phyloP scores from a whole-genome alignment of 2,797 vertebrate genomes.

The Melanotaenia boesemani region DNA sequence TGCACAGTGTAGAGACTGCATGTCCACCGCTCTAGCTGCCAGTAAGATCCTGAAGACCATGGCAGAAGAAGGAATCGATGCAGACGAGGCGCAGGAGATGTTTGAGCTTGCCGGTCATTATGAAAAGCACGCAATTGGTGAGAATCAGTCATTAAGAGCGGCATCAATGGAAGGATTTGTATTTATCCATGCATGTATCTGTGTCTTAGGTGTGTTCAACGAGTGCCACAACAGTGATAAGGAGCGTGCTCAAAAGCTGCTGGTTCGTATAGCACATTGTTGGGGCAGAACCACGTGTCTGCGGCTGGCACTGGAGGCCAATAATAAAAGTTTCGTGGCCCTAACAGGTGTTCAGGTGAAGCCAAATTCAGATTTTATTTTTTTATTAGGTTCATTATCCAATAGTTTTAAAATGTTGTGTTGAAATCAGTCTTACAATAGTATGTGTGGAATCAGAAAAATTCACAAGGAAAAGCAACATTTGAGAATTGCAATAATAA shows the following conservation, averaged over 20 bases:
- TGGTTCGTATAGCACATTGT: slow-evolving; percentile 87
- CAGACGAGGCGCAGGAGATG: slow-evolving; percentile 88
- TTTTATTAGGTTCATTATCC: too few relatives aligned
- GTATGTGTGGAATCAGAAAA: not conserved
- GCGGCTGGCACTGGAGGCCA: slow-evolving; percentile 90
- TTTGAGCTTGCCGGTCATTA: slow-evolving; percentile 84
- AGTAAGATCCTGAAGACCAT: slow-evolving; percentile 94
- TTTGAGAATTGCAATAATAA: too few relatives aligned
- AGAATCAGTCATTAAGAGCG: not conserved
- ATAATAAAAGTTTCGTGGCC: slow-evolving; percentile 92
- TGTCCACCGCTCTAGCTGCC: slow-evolving; percentile 89
- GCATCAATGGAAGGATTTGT: slow-evolving; percentile 26
- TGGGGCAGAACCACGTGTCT: slow-evolving; percentile 94
- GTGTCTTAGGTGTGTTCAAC: slow-evolving; percentile 88
- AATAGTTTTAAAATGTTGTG: too few relatives aligned
- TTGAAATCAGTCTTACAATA: not conserved
- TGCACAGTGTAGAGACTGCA: slow-evolving; percentile 90
- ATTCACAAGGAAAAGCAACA: not conserved
- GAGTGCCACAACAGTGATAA: slow-evolving; percentile 89
- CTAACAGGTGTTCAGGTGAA: slow-evolving; percentile 89
- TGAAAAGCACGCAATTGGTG: slow-evolving; percentile 91
- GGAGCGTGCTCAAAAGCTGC: slow-evolving; percentile 88
- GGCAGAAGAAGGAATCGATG: slow-evolving; percentile 86
- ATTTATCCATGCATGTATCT: slow-evolving; percentile 22
- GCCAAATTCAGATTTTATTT: not conserved